Evolutionary conservation across 2,888 invertebrate genomes (phyloP).

Genomic region (Zeuzera pyrina): DNA sequence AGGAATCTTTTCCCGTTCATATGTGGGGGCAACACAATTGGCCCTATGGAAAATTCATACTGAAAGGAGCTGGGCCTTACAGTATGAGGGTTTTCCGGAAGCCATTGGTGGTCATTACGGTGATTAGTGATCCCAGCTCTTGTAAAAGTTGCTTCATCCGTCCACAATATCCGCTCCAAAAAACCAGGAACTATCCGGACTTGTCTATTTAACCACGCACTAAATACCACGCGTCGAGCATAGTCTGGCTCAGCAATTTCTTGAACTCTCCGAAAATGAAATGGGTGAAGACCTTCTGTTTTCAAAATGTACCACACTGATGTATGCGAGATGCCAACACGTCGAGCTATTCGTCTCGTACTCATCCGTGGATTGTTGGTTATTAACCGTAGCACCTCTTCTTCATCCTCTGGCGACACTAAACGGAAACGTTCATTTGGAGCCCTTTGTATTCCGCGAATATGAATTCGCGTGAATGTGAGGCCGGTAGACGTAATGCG

Average conservation of each 20-base stretch:
- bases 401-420: constrained; percentile 1
- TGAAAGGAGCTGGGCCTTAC: constrained; percentile 4
- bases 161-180: constrained; percentile 5
- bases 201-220: background rate
- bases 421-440: constrained; percentile 2
- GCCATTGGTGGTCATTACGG: constrained; percentile 4
- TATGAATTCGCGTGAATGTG: background rate
- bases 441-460: background rate
- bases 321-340: constrained; percentile 2
- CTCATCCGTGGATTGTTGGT: constrained; percentile 3
- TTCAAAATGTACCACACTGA: constrained; percentile 5
- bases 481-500: background rate
- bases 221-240: background rate
- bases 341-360: constrained; percentile 5
- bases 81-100: constrained; percentile 3
- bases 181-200: background rate
- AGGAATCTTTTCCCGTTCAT: constrained; percentile 1
- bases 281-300: constrained; percentile 4
- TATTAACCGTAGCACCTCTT: constrained; percentile 1
- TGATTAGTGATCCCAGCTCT: constrained; percentile 5
- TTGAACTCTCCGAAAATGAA: constrained; percentile 5
- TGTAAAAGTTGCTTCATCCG: constrained; percentile 6
- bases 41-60: constrained; percentile 5
- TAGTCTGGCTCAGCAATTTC: background rate
- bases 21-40: background rate